phyloP scores from a whole-genome alignment of 2,888 invertebrate genomes.

The Hyppa rectilinea region DNA sequence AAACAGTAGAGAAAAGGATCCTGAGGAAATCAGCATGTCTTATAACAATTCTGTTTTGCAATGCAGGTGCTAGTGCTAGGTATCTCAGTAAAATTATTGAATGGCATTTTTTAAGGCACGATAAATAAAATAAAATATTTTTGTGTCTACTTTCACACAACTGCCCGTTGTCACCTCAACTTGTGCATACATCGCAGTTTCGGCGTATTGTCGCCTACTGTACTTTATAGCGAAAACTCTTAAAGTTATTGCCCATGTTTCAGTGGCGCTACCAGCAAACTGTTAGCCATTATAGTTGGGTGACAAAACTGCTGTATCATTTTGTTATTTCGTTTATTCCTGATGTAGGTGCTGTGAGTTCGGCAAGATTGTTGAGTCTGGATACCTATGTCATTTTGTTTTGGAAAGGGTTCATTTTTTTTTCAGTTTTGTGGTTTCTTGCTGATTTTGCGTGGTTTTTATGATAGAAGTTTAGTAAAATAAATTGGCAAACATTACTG shows the following conservation, averaged over 20 bases:
- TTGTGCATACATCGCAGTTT: conserved; percentile 45
- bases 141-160: not conserved
- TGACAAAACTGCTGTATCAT: conserved; percentile 55
- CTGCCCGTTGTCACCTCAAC: conserved; percentile 41
- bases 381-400: conserved; percentile 14
- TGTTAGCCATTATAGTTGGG: conserved; percentile 66
- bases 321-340: conserved; percentile 63
- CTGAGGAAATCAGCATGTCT: no score
- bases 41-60: not conserved
- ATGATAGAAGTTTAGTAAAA: no score
- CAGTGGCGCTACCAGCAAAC: conserved; percentile 66
- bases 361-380: conserved; percentile 46
- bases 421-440: not conserved
- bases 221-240: conserved; percentile 74
- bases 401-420: not conserved
- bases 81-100: not conserved
- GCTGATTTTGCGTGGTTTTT: no score
- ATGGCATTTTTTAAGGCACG: no score
- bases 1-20: no score
- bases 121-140: no score
- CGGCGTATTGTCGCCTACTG: conserved; percentile 71
- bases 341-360: conserved; percentile 50
- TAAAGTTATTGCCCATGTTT: conserved; percentile 74
- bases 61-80: not conserved
- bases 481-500: not conserved